Base-by-base conservation (phyloP, 2,888 invertebrate genomes). In the Phania funesta region DNA sequence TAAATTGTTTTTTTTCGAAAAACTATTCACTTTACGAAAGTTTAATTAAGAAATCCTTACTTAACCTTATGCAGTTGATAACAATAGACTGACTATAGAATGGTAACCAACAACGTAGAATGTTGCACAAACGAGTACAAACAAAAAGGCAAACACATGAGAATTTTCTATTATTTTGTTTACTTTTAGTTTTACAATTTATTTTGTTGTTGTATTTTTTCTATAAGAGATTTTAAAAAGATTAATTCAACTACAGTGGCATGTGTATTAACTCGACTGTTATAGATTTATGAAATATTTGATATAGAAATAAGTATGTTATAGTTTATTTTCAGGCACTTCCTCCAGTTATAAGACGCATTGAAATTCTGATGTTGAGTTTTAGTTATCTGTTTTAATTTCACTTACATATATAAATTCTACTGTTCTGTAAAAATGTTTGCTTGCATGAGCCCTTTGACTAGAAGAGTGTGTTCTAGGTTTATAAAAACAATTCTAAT, bases 21-120 rank as follows among this genome's bases (percentile, higher is more conserved):
- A 71, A 80, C 62, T 62, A 73, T 81, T 68, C 46, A 54, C 81
- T 81, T 77, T 81, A 77, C 77, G 67, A 81, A 81, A 77, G 76
- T 77, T 77, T 77, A 81, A 77, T 81, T 81, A 81, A 73, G 60
- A 81, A 81, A 76, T 73, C 71, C 60, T 79, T 70, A 71, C 60
- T 79, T 70, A 71, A 77, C 71, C 73, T 73, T 68, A 67, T 56
- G 76, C 71, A 35, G 50, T 62, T 67, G 60, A 56, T 24, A 81
- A 81, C 71, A 77, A 81, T 62, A 32, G 60, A 48, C 44, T 13
- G 60, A 48, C 44, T 13, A 13, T n/a, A 35, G 32, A 46, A 70
- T 32, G 38, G 52, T 68, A 38, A 22, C 9, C 3, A 38, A n/a
- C n/a, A n/a, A 9, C 18, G n/a, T 24, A n/a, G 46, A 65, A 35